Base-by-base conservation (phyloP, 2,113 vertebrate species). In the Urocolius indicus region DNA sequence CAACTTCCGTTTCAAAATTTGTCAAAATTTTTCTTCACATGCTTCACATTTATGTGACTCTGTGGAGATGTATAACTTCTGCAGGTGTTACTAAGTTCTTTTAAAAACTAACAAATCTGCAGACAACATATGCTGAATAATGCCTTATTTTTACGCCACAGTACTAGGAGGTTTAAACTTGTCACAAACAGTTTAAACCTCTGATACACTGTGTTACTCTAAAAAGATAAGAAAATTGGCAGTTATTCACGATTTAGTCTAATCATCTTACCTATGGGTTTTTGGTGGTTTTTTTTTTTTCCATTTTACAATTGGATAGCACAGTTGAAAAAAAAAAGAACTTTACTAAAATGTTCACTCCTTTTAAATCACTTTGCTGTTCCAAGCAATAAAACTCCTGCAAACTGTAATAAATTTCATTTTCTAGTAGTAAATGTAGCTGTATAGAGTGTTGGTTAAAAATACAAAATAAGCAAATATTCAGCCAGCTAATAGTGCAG, bases 321-420 rank as follows among this genome's bases (percentile, higher is more conserved):
- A 87, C 34, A 73, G 36, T 27, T 69, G 24, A 51, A 68, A 81
- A 87, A 94, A 77, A 65, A 76, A 69, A 62, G 84, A 27, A 26
- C 65, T 66, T 63, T 84, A 71, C 57, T 74, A 77, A 93, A 93
- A 79, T 73, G 27, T 90, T 95, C 82, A 59, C 79, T 95, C 58
- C 79, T 93, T 95, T 94, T 87, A 96, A 96, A 95, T 95, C 63
- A 81, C 34, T 80, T 58, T 77, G 21, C 41, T 80, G 78, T 94
- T 96, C 81, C 93, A 87, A 82, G 77, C 68, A 84, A 94, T 94
- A 96, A 93, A 97, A 93, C 77, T 94, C 82, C 32, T 87, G 51
- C 61, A 97, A 94, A 94, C 48, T 83, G 34, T 72, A 94, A 94
- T 95, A 97, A 95, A 94, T 95, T 92, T 94, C 30, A 84, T 36